Percentiles rank a stretch among this genome's conserved stretches.
phyloP scores from a whole-genome alignment of 2,113 vertebrate genomes.

The Gallinago undulata region DNA sequence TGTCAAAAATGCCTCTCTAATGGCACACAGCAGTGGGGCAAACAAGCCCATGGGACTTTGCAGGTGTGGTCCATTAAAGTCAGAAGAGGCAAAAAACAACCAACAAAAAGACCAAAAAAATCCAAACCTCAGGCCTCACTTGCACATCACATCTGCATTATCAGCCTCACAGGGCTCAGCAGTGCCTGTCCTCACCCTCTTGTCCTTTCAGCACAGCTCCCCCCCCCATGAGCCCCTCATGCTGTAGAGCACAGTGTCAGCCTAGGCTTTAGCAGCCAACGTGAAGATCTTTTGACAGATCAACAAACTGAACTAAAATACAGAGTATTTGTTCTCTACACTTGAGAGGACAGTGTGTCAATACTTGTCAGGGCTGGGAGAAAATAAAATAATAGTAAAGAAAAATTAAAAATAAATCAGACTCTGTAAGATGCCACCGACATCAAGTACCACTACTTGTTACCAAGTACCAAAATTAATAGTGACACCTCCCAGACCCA shows the following conservation, averaged over 20 bases:
- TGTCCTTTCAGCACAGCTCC: no score
- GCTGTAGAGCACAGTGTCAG: no score
- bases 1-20: not conserved
- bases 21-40: not conserved
- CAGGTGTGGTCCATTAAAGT: not conserved
- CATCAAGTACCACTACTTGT: not conserved
- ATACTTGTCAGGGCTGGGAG: fast-evolving
- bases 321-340: not conserved
- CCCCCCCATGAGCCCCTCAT: no score
- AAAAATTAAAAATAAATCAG: no score
- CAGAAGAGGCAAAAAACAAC: not conserved
- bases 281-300: fast-evolving
- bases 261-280: not conserved
- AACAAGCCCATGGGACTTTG: not conserved
- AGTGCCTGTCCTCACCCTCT: no score
- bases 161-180: not conserved
- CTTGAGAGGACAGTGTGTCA: not conserved
- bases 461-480: not conserved
- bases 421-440: not conserved
- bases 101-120: not conserved
- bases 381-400: not conserved
- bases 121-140: not conserved
- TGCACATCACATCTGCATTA: not conserved
- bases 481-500: not conserved
- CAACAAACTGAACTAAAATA: no score